Base-by-base conservation (phyloP, 2,888 invertebrate genomes). In the Megaustenia siamemsis region DNA sequence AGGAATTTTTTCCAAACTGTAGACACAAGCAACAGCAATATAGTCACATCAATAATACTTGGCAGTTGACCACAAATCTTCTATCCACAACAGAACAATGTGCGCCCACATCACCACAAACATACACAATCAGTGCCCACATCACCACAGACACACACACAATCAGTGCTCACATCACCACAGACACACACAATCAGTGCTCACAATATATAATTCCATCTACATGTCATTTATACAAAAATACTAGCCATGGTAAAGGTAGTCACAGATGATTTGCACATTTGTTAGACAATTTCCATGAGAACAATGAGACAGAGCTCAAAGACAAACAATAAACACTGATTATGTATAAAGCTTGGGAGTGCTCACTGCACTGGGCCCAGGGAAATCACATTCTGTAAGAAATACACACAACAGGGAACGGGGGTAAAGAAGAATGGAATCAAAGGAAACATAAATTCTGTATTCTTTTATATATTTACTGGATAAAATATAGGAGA, bases 51-150 rank as follows among this genome's bases (percentile, higher is more conserved):
- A 63, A 63, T 60, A 78, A 78, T 63, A 78, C 78, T 63, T 63
- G 38, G 63, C 78, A 40, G 35, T n/a, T 56, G n/a, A 63, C 35
- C 78, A 78, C 66, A 78, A 63, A 78, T 60, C 60, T 5, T 77
- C 49, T 40, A 21, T 35, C n/a, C 63, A 5, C 0, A 76, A 28
- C 40, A 77, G 24, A 63, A 66, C 45, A 63, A 77, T 60, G 38
- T 40, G 15, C 60, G n/a, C 3, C 38, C 38, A 60, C 6, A 56
- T n/a, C n/a, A n/a, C n/a, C n/a, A n/a, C 24, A n/a, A 0, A 77
- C 77, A 77, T 3, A 60, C 1, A 60, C n/a, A 35, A 21, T 40
- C 32, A 75, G 60, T 77, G 35, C 21, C 38, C 77, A 77, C 56
- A 21, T 28, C n/a, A n/a, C n/a, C n/a, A n/a, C n/a, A n/a, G n/a